Evolutionary conservation across 2,888 invertebrate genomes (phyloP).

Genomic region (Caenorhabditis macrosperma): DNA sequence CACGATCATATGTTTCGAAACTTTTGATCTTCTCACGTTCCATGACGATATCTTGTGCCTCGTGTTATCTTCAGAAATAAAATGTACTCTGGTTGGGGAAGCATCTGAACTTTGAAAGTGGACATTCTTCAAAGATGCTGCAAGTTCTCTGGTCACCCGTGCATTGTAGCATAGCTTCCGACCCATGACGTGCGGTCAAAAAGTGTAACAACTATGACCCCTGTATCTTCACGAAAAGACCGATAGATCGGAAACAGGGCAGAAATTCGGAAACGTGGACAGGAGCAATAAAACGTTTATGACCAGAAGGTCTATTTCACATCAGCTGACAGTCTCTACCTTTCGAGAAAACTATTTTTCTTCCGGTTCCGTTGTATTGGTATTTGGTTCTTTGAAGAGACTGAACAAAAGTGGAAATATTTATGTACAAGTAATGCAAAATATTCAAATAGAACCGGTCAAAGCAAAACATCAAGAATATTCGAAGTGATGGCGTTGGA

Average conservation of each 20-base stretch:
- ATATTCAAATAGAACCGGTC: slow-evolving; percentile 34
- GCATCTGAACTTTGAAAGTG: not conserved
- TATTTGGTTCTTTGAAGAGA: slow-evolving; percentile 4
- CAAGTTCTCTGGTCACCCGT: slow-evolving; percentile 18
- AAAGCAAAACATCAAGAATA: slow-evolving; percentile 7
- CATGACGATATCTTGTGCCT: too few relatives aligned
- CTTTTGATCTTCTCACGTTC: not conserved
- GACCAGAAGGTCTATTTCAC: slow-evolving; percentile 17
- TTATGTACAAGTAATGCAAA: slow-evolving; percentile 26
- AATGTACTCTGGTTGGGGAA: too few relatives aligned
- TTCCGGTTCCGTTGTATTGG: not conserved
- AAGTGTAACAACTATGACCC: slow-evolving; percentile 35
- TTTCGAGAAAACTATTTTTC: not conserved
- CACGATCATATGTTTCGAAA: not conserved
- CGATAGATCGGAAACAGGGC: slow-evolving; percentile 29
- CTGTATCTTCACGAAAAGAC: slow-evolving; percentile 11
- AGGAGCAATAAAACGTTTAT: slow-evolving; percentile 40
- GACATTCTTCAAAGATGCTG: slow-evolving; percentile 1
- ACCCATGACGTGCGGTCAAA: slow-evolving; percentile 44
- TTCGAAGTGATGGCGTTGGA: slow-evolving; percentile 38
- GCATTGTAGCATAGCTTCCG: not conserved
- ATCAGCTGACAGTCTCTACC: slow-evolving; percentile 36
- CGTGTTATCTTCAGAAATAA: not conserved
- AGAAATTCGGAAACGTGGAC: slow-evolving; percentile 27
- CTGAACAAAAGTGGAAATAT: not conserved